A percentile compares a stretch with the other conserved stretches of the same genome.
Evolutionary conservation across 2,888 invertebrate genomes (phyloP).

Genomic region (Oxyteleia sp.): DNA sequence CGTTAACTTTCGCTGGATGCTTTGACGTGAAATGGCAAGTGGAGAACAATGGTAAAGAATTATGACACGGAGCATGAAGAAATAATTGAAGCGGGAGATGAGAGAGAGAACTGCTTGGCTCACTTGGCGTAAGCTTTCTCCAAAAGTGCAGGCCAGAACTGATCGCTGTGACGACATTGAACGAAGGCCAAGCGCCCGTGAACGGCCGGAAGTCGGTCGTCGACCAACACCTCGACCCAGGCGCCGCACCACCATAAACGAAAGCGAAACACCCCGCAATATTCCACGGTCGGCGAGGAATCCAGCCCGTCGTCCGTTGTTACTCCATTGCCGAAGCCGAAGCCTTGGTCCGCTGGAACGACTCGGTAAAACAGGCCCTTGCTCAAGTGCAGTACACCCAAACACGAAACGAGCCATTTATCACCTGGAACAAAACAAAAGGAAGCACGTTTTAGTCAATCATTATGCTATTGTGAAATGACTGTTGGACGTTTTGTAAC

Average conservation of each 20-base stretch:
- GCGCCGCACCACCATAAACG: constrained; percentile 98
- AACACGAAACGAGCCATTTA: constrained; percentile 96
- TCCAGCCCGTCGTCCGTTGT: constrained; percentile 87
- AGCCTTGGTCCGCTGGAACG: constrained; percentile 96
- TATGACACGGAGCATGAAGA: constrained; percentile 53
- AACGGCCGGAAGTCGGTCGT: constrained; percentile 96
- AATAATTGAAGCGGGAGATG: constrained; percentile 41
- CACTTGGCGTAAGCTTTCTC: constrained; percentile 98
- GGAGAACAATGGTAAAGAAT: constrained; percentile 57
- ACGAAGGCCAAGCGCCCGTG: constrained; percentile 95
- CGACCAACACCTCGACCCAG: constrained; percentile 96
- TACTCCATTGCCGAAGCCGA: constrained; percentile 89
- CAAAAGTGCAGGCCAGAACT: constrained; percentile 95
- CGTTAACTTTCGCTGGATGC: constrained; percentile 51
- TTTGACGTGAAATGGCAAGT: constrained; percentile 45
- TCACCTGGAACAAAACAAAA: constrained; percentile 90
- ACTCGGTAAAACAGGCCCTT: constrained; percentile 96
- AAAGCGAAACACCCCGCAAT: constrained; percentile 95
- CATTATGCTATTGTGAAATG: constrained; percentile 30
- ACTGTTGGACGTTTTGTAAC: neutral
- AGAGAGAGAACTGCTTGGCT: constrained; percentile 83
- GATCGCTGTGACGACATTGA: constrained; percentile 93
- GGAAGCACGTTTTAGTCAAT: constrained; percentile 26
- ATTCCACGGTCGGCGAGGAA: constrained; percentile 87
- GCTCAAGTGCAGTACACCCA: constrained; percentile 94